These are phyloP conservation scores for Troides aeacus DNA, from an alignment of 2,888 invertebrate species.

Conservation along the genomic window DNA sequence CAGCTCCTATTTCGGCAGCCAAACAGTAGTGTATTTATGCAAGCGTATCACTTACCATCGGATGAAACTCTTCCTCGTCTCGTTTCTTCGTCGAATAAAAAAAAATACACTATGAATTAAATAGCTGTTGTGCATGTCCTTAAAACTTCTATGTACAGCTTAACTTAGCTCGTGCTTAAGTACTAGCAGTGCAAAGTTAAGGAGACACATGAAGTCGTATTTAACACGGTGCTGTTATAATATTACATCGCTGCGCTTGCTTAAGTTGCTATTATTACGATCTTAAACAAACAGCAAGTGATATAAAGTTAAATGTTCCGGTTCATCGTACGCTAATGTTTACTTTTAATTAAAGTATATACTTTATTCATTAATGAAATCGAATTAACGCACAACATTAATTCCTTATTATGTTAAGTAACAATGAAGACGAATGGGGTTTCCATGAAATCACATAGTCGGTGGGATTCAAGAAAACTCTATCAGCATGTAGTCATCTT, in stretches of 20 bases:
- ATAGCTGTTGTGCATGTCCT: background rate
- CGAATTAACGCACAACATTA: too few species aligned
- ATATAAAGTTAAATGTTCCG: background rate
- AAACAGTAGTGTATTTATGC: too few species aligned
- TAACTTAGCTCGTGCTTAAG: background rate
- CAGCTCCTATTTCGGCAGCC: too few species aligned
- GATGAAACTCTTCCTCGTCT: too few species aligned
- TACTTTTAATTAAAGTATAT: too few species aligned
- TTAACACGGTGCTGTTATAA: background rate
- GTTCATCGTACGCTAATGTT: background rate
- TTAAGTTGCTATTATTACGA: constrained; percentile 5
- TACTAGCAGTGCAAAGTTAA: background rate
- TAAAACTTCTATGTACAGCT: background rate
- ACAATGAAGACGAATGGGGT: too few species aligned
- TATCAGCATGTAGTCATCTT: too few species aligned
- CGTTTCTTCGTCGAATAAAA: background rate
- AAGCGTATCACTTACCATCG: too few species aligned
- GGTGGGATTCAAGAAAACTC: too few species aligned
- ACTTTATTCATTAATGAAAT: too few species aligned
- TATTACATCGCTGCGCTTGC: constrained; percentile 1
- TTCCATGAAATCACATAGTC: too few species aligned
- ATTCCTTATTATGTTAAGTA: too few species aligned
- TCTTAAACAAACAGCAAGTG: constrained; percentile 2
- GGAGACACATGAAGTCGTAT: background rate
- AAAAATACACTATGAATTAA: background rate